Base-by-base conservation (phyloP, 1,140 invertebrate genomes). In the Temnothorax nylanderi region DNA sequence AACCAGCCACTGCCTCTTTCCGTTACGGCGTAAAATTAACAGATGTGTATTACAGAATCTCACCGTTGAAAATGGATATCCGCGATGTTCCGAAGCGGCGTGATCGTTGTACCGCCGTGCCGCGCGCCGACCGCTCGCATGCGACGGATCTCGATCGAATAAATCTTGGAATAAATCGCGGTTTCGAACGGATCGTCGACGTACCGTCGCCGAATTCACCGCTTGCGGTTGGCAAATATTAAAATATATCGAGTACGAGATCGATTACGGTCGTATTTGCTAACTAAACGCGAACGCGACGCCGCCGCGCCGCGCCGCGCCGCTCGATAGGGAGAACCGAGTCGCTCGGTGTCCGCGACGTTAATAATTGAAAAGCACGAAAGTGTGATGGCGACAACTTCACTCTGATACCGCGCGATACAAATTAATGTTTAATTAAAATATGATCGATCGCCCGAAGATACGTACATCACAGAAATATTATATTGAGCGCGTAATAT, bases 331-430 rank as follows among this genome's bases (percentile, higher is more conserved):
- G 32, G 3, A 34, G 3, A 34, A 26, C 32, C 16, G 60, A 32
- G 32, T 1, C 60, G 2, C 13, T 34, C 32, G 2, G 26, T 65
- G 8, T n/a, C 18, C 34, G 62, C 26, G 3, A 37, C 18, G 18
- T 37, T 65, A 65, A 65, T 65, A 65, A 65, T 18, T 37, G 62
- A n/a, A 65, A 37, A 37, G 34, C 62, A n/a, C n/a, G 62, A 37
- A 37, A n/a, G 62, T 65, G 18, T 3, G 26, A 26, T 34, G 34
- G 7, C 62, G 34, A n/a, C 18, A 65, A 65, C 34, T 65, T 65
- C 62, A 65, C 34, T 37, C 62, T 6, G 32, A 37, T 18, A 3
- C 34, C 18, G 64, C 16, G 62, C 8, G 34, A 21, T 65, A 37
- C 18, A n/a, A 67, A 21, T 41, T 67, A 44, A 65, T 41, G 26